Base-by-base conservation (phyloP, 64 coral and sea anemone species). In the Anthopleura sola region DNA sequence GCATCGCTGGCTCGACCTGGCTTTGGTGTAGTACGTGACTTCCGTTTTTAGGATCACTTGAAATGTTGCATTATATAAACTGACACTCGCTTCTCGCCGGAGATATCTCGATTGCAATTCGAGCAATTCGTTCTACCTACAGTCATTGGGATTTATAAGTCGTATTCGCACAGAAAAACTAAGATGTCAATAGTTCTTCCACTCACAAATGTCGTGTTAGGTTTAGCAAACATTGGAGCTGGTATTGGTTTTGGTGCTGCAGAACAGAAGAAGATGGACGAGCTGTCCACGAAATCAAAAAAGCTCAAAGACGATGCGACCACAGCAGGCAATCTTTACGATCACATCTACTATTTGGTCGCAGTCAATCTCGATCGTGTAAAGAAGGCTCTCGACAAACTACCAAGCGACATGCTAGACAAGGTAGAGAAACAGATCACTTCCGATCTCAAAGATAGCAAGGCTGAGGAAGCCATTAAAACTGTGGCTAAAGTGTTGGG, bases 241-340 rank as follows among this genome's bases (percentile, higher is more conserved):
- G 87, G 87, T 15, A 66, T 89, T 68, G 87, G 87, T 3, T 89
- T 89, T 89, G 87, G 39, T 55, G 87, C 53, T 20, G 87, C 87
- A 14, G 87, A 89, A 49, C 24, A 75, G 66, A 83, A 75, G 24
- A 89, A 89, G 68, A 89, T 83, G 80, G 60, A 89, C 14, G 87
- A 84, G 34, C 60, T 89, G 19, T 6, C 15, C 16, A 29, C 39
- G 4, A 89, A 89, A 89, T 55, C 79, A 2, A 68, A 15, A 5
- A 83, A 89, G 47, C 87, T 84, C 36, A 89, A 89, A 89, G n/a
- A 48, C 6, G 80, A 75, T 51, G 80, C 53, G 8, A 68, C 21
- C 23, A 37, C 39, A 47, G 57, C 87, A 6, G 28, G 62, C 24
- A 71, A 89, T n/a, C 38, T 89, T 36, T 89, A 89, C 47, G 37